Evolutionary conservation across 1,140 invertebrate genomes (phyloP).

Genomic region (Oryzaephilus surinamensis): DNA sequence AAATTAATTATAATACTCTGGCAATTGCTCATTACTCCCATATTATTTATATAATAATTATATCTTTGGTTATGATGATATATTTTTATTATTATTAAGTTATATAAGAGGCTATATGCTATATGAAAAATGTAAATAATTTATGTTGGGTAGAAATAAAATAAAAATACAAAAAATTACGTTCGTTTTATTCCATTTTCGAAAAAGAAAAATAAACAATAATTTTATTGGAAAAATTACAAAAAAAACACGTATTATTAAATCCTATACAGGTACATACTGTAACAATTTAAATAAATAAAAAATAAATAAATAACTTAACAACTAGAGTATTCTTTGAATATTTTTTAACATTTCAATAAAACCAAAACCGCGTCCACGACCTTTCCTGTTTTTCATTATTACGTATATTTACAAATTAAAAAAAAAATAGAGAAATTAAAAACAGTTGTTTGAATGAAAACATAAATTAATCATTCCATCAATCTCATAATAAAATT

Average conservation of each 20-base stretch:
- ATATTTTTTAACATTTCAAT: conserved; percentile 12
- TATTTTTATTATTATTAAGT: conserved; percentile 7
- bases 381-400: no score
- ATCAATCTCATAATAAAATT: no score
- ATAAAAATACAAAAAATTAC: conserved; percentile 8
- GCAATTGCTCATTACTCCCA: conserved; percentile 8
- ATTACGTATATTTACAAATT: no score
- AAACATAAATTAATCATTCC: no score
- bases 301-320: conserved; percentile 21
- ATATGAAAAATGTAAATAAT: conserved; percentile 10
- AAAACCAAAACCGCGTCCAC: conserved; percentile 13
- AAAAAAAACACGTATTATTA: conserved; percentile 3
- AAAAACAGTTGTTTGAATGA: no score
- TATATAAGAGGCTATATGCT: conserved; percentile 10
- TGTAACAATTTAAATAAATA: conserved; percentile 17
- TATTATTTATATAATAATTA: no score
- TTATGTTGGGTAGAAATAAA: no score
- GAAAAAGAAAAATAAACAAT: background rate
- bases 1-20: conserved; percentile 7
- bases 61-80: conserved; percentile 4
- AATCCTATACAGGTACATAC: conserved; percentile 18
- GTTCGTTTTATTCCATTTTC: conserved; percentile 4
- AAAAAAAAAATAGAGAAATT: no score
- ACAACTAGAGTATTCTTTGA: conserved; percentile 12
- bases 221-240: background rate